Base-by-base conservation (phyloP, 2,113 vertebrate species). In the Diglossa brunneiventris region DNA sequence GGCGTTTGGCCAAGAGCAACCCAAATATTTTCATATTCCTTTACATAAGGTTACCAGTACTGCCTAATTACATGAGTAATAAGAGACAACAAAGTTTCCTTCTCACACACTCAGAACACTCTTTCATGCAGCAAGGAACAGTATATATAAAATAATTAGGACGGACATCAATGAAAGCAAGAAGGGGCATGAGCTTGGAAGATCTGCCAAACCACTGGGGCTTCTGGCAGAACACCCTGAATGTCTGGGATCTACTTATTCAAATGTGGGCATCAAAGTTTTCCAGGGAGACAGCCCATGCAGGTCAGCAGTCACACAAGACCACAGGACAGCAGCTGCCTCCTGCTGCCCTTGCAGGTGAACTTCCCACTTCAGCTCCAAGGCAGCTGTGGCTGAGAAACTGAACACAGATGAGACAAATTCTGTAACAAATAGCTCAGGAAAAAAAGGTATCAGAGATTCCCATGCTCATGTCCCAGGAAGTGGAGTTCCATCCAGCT, bases 81-180 rank as follows among this genome's bases (percentile, higher is more conserved):
- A 92, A 62, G 63, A 91, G 62, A 83, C 80, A 91, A 96, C 90
- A 95, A 94, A 95, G 76, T 52, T 79, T 90, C 47, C 72, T 81
- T 86, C 90, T 96, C 61, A 70, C 86, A 78, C 44, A 61, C 26
- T 61, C 82, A 92, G 75, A 90, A 52, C 27, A 19, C 62, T 77
- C 55, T 85, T 87, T 76, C 68, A 74, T 83, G 75, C 79, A 93
- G 61, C 30, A n/a, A 90, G 68, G 30, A 95, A 72, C 0, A 0
- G 47, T 26, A 41, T 18, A 78, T 56, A 75, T 67, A 75, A 78
- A 91, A 87, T 81, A 93, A 86, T 95, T 90, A 83, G 74, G 76
- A 94, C 0, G 79, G 95, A 96, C 95, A 95, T 94, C 93, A 95
- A 52, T 92, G 90, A 83, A 78, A 94, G 80, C 94, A 96, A 97